Evolutionary conservation across 2,113 vertebrate genomes (phyloP).

Genomic region (Sebastes schlegelii): DNA sequence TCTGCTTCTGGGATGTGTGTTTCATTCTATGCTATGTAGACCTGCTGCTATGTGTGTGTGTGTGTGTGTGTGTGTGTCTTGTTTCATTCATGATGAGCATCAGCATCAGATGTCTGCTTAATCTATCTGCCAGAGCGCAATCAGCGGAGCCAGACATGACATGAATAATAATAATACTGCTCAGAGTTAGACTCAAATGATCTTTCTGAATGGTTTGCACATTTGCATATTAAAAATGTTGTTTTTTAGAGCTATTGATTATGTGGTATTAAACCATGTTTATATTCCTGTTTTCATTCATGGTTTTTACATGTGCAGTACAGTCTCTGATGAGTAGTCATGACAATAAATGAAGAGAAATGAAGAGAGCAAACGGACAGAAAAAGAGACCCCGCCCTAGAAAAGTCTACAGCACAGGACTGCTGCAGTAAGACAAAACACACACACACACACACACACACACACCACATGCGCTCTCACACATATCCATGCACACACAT

Average conservation of each 20-base stretch:
- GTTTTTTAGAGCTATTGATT: not conserved
- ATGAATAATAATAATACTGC: conserved; percentile 53
- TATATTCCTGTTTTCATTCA: not conserved
- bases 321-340: not conserved
- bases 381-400: conserved; percentile 52
- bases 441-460: conserved; percentile 7
- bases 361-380: conserved; percentile 19
- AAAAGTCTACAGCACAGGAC: conserved; percentile 41
- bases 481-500: conserved; percentile 9
- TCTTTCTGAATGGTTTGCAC: not conserved
- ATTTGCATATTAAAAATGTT: not conserved
- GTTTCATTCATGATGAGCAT: conserved; percentile 48
- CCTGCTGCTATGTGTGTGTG: not conserved
- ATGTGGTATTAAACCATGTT: not conserved
- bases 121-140: conserved; percentile 54
- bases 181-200: conserved; percentile 13
- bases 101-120: conserved; percentile 51
- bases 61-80: conserved; percentile 16
- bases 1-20: conserved; percentile 14
- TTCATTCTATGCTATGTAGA: not conserved
- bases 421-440: conserved; percentile 63
- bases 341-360: conserved; percentile 19
- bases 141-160: conserved; percentile 36
- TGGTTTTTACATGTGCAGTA: not conserved
- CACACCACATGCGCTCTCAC: not conserved